Conservation (phyloP, 2,113 vertebrate genomes). For the Chlorodrepanis virens region DNA sequence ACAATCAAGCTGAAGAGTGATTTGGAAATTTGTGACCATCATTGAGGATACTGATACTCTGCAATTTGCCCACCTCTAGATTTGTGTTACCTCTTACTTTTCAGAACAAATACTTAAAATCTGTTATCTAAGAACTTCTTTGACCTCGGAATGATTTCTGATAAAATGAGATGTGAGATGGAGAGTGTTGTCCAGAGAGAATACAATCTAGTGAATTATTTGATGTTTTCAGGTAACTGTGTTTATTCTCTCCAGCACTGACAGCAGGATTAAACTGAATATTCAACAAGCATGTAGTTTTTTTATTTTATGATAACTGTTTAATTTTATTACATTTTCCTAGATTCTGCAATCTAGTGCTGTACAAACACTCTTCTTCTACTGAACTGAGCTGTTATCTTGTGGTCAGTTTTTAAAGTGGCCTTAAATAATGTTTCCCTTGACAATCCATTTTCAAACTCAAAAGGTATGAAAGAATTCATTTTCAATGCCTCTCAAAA, state of each 20-base stretch:
- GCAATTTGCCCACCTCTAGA: not conserved
- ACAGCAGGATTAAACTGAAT: constrained; percentile 56
- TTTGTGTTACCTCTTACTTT: constrained; percentile 50
- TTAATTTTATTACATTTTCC: constrained; percentile 34
- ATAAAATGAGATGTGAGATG: constrained; percentile 54
- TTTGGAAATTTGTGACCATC: not conserved
- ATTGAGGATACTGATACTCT: not conserved
- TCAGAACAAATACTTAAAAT: constrained; percentile 56
- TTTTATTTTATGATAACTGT: constrained; percentile 36
- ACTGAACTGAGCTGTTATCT: constrained; percentile 20
- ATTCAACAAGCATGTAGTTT: constrained; percentile 26
- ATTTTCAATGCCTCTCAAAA: constrained; percentile 29
- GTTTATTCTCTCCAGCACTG: constrained; percentile 50
- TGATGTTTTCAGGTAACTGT: constrained; percentile 60
- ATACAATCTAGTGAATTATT: constrained; percentile 62
- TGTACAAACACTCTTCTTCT: not conserved
- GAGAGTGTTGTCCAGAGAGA: constrained; percentile 54
- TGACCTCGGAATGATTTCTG: constrained; percentile 68
- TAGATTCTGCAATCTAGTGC: not conserved
- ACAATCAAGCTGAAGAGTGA: not conserved
- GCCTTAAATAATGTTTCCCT: constrained; percentile 20
- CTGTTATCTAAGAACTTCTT: constrained; percentile 65
- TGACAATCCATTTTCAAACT: constrained; percentile 33
- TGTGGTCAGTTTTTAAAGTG: constrained; percentile 36
- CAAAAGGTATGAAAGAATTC: constrained; percentile 12